Percentiles rank a stretch among this genome's conserved stretches.
These are phyloP conservation scores for Cryptocephalus moraei DNA, from an alignment of 2,888 invertebrate species.

Conservation along the genomic window DNA sequence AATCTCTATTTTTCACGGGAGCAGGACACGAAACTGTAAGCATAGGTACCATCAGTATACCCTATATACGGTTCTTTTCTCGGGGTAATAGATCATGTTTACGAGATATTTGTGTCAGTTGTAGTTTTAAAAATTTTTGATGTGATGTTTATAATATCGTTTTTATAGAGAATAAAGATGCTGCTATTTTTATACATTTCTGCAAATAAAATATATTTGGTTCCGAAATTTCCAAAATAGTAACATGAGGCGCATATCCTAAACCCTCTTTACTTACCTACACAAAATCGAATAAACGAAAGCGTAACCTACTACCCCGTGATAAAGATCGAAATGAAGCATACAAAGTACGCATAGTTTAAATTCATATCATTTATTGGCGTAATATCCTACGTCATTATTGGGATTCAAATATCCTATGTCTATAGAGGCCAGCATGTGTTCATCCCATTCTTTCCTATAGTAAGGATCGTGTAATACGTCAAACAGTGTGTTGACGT, in stretches of 20 bases:
- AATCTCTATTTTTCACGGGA: slow-evolving; percentile 82
- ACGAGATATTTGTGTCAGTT: too few relatives aligned
- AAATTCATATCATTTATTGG: slow-evolving; percentile 31
- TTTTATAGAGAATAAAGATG: too few relatives aligned
- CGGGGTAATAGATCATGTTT: too few relatives aligned
- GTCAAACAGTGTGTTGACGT: slow-evolving; percentile 69
- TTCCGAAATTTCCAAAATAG: too few relatives aligned
- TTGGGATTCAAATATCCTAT: slow-evolving; percentile 87
- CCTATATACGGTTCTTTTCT: too few relatives aligned
- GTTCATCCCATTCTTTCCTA: slow-evolving; percentile 81
- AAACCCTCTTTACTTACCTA: too few relatives aligned
- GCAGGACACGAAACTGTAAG: slow-evolving; percentile 64
- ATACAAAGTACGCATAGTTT: not conserved
- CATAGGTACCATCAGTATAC: too few relatives aligned
- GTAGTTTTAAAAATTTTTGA: too few relatives aligned
- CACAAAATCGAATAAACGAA: not conserved
- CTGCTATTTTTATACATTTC: too few relatives aligned
- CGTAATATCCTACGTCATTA: slow-evolving; percentile 88
- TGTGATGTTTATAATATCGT: too few relatives aligned
- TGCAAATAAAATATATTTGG: too few relatives aligned
- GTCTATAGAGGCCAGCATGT: slow-evolving; percentile 78
- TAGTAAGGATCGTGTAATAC: slow-evolving; percentile 86
- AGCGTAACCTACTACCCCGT: not conserved
- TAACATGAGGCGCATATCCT: too few relatives aligned
- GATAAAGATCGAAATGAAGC: not conserved